Evolutionary conservation across 2,888 invertebrate species (phyloP), one percentile per base, ranked within the genome.

Genomic region (Limnephilus lunatus): DNA sequence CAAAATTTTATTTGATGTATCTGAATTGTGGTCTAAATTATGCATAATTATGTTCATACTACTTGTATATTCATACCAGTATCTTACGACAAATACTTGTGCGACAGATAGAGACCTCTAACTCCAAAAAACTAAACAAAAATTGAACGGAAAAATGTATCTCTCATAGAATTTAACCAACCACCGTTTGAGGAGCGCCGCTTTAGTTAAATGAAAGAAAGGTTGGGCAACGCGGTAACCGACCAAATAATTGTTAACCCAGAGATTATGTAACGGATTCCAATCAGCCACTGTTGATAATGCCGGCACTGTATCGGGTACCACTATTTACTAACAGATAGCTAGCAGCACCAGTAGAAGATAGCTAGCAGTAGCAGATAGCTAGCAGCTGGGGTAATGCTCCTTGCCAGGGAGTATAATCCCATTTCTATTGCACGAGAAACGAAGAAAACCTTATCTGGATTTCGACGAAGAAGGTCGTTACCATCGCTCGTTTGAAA

Each of bases 231-330:
- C 85, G 85, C 85, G 39, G 87, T 87, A 87, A 48, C 90, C 81
- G 90, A 90, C 25, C 82, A 81, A 90, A 90, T 90, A 90, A 90
- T 90, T 90, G 90, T 44, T 39, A 90, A 39, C 82, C 90, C 35
- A 82, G 89, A 89, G 87, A 87, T 87, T 87, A 87, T 87, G 87
- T 87, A 87, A 87, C 87, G 87, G 87, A 87, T 44, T 48, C 87
- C 87, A 87, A 87, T 87, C 87, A 87, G 87, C 30, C 12, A 87
- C 44, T 32, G 87, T 31, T 87, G 87, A 87, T 87, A 87, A 87
- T 87, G 82, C 87, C 32, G n/a, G 44, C 44, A 32, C 87, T 48
- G 53, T 87, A 87, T 87, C 87, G 87, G 53, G 48, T 30, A 87
- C 30, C 39, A 35, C 85, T 35, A 31, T 82, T 82, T 82, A 82